Conservation (phyloP, 2,797 vertebrate species). For the Percopsis omiscomaycus region DNA sequence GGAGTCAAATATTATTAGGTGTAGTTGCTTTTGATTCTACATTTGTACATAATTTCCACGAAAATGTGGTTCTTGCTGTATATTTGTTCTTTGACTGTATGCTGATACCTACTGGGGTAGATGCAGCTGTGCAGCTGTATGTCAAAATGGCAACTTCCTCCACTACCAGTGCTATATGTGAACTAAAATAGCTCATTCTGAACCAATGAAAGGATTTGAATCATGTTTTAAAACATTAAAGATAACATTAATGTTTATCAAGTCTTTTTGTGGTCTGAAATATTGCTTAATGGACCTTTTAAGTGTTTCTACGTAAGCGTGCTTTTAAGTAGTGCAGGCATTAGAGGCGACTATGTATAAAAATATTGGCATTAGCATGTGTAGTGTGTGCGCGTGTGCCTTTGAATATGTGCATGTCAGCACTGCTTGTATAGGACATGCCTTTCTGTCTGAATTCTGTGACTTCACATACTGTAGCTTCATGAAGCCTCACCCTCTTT, state of each 20-base stretch:
- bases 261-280: too few species aligned
- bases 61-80: too few species aligned
- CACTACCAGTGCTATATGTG: too few species aligned
- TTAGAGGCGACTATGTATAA: too few species aligned
- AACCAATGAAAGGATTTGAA: too few species aligned
- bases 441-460: slow-evolving; percentile 17
- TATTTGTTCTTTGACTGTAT: too few species aligned
- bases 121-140: too few species aligned
- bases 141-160: not conserved
- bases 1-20: slow-evolving; percentile 13
- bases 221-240: not conserved
- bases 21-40: too few species aligned
- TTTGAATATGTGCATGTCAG: not conserved
- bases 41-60: not conserved
- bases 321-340: slow-evolving; percentile 5
- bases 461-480: slow-evolving; percentile 1
- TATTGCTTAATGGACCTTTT: too few species aligned
- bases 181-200: too few species aligned
- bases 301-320: slow-evolving; percentile 13
- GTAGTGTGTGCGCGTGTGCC: slow-evolving; percentile 1
- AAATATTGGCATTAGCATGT: not conserved
- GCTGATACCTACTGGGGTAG: too few species aligned
- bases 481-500: slow-evolving; percentile 10
- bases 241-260: too few species aligned
- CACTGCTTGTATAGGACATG: slow-evolving; percentile 4